These are phyloP conservation scores for Mycogona germanica DNA, from an alignment of 2,888 invertebrate genomes.

Conservation along the genomic window DNA sequence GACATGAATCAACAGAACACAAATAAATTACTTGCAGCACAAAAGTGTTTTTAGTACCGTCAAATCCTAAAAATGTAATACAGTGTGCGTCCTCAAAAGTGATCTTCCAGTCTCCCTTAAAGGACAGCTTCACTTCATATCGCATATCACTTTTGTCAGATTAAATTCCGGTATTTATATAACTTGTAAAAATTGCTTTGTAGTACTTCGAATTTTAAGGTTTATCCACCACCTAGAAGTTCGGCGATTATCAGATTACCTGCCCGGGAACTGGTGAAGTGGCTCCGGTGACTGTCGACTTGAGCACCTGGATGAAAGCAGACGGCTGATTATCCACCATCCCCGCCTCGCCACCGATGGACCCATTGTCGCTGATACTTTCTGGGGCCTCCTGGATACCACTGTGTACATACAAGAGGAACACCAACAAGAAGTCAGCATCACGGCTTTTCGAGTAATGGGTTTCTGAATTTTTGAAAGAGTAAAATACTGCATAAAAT, in stretches of 20 bases:
- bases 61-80: neutral
- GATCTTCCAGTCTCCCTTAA: too few species aligned
- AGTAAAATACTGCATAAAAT: neutral
- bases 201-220: neutral
- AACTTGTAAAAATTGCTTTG: neutral
- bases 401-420: constrained; percentile 39
- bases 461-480: neutral
- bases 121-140: too few species aligned
- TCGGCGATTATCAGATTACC: constrained; percentile 26
- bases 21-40: too few species aligned
- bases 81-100: too few species aligned
- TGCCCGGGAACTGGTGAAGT: constrained; percentile 32
- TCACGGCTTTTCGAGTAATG: constrained; percentile 22
- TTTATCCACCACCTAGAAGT: too few species aligned
- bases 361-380: constrained; percentile 41
- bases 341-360: constrained; percentile 29
- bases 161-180: too few species aligned
- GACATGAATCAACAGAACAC: constrained; percentile 2
- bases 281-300: constrained; percentile 19
- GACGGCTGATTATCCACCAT: constrained; percentile 23
- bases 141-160: too few species aligned
- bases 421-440: constrained; percentile 13
- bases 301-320: constrained; percentile 25
- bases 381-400: constrained; percentile 63
- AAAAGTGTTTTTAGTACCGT: too few species aligned